A percentile compares a stretch with the other conserved stretches of the same genome.
These are phyloP conservation scores for Netelia virgata DNA, from an alignment of 2,888 invertebrate species.

Conservation along the genomic window DNA sequence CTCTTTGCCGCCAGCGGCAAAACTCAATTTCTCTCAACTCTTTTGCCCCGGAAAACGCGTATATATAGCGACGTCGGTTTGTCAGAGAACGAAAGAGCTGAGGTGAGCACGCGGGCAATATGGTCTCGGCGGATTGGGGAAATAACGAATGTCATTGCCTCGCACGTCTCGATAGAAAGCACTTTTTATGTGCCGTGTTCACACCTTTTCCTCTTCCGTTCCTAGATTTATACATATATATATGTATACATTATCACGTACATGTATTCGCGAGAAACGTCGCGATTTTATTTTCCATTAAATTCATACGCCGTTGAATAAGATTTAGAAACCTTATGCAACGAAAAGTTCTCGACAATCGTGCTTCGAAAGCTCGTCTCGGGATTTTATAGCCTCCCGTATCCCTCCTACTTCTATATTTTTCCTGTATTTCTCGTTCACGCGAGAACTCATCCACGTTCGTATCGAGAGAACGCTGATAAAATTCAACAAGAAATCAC, in stretches of 20 bases:
- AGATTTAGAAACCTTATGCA: conserved; percentile 1
- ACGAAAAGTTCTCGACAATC: neutral
- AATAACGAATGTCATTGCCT: conserved; percentile 51
- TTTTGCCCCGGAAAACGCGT: conserved; percentile 34
- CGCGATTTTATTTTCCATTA: conserved; percentile 13
- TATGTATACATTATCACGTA: neutral
- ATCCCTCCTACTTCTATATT: neutral
- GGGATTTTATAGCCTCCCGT: neutral
- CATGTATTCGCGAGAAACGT: conserved; percentile 3
- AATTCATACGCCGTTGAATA: conserved; percentile 22
- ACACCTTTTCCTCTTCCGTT: neutral
- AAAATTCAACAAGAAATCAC: too few species aligned
- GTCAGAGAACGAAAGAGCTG: conserved; percentile 18
- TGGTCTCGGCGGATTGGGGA: conserved; percentile 16
- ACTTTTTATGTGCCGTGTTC: conserved; percentile 24
- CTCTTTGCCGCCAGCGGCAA: conserved; percentile 23
- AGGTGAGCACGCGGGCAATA: conserved; percentile 39
- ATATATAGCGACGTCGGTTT: neutral
- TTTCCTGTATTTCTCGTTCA: too few species aligned
- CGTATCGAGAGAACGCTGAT: too few species aligned
- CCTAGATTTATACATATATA: neutral
- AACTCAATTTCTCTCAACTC: conserved; percentile 57
- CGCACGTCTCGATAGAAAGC: conserved; percentile 7
- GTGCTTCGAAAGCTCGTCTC: neutral
- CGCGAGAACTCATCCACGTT: too few species aligned